Conservation (phyloP, 2,888 invertebrate genomes). For the Atrina japonica region DNA sequence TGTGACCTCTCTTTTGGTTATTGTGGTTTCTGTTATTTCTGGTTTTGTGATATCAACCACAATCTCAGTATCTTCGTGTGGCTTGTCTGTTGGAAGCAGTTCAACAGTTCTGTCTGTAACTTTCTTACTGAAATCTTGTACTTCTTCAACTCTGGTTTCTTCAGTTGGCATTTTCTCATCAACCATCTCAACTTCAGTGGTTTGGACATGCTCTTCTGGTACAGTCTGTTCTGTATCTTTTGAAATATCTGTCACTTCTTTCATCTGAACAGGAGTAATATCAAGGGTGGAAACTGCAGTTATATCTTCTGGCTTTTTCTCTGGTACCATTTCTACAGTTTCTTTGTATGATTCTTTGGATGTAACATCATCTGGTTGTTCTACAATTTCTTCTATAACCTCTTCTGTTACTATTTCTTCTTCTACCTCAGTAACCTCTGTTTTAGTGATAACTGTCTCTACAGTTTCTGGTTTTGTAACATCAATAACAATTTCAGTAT, state of each 20-base stretch:
- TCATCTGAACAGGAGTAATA: not conserved
- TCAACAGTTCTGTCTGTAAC: not conserved
- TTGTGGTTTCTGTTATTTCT: not conserved
- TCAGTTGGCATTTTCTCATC: constrained; percentile 17
- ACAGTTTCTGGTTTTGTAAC: constrained; percentile 11
- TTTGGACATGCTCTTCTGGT: too few relatives aligned
- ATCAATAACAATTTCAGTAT: constrained; percentile 15
- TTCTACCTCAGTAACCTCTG: constrained; percentile 10
- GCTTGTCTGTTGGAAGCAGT: not conserved
- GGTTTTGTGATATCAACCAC: constrained; percentile 15
- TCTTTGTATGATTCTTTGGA: constrained; percentile 15
- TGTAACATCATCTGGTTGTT: constrained; percentile 34
- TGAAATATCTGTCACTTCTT: constrained; percentile 16
- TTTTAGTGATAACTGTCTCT: constrained; percentile 21
- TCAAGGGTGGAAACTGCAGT: constrained; percentile 20
- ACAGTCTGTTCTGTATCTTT: not conserved
- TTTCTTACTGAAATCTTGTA: constrained; percentile 36
- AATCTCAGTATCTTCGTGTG: constrained; percentile 1
- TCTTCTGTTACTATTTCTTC: constrained; percentile 21
- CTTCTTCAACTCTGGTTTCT: constrained; percentile 27
- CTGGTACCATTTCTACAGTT: constrained; percentile 5
- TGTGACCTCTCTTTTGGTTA: constrained; percentile 8
- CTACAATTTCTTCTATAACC: constrained; percentile 37
- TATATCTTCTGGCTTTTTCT: constrained; percentile 22
- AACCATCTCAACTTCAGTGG: too few relatives aligned